A percentile compares a stretch with the other conserved stretches of the same genome.
These are phyloP conservation scores for Syrrhaptes paradoxus DNA, from an alignment of 2,113 vertebrate species.

Conservation along the genomic window DNA sequence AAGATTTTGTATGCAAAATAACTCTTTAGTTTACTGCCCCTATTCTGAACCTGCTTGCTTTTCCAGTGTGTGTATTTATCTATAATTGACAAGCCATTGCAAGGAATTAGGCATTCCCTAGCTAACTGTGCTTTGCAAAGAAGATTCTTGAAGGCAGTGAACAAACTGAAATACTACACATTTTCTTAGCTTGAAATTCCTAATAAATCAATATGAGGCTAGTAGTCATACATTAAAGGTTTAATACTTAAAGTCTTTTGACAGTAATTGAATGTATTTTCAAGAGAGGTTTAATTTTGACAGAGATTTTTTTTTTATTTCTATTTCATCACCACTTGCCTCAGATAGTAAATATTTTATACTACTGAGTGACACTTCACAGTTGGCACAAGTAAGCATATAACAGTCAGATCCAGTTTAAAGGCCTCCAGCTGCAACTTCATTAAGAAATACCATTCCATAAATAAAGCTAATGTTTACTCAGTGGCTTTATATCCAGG, in stretches of 20 bases:
- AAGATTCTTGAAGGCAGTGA: constrained; percentile 13
- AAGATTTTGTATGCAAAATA: not conserved
- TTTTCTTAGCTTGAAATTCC: constrained; percentile 37
- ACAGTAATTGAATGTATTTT: constrained; percentile 12
- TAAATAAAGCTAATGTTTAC: constrained; percentile 2
- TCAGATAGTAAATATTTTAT: constrained; percentile 12
- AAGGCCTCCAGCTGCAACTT: not conserved
- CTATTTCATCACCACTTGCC: not conserved
- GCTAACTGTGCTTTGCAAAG: constrained; percentile 10
- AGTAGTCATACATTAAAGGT: constrained; percentile 24
- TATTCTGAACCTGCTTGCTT: not conserved
- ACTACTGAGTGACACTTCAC: not conserved
- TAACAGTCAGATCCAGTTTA: not conserved
- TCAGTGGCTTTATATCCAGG: not conserved
- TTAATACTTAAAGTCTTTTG: constrained; percentile 36
- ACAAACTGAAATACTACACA: not conserved
- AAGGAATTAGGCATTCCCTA: not conserved
- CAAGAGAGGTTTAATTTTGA: constrained; percentile 18
- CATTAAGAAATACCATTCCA: not conserved
- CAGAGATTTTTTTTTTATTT: not conserved
- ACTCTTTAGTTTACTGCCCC: not conserved
- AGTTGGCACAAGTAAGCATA: not conserved
- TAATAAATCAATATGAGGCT: constrained; percentile 35
- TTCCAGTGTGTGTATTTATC: not conserved
- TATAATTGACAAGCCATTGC: not conserved